These are phyloP conservation scores for Poecilia gillii DNA, from an alignment of 2,797 vertebrate species.

Conservation along the genomic window DNA sequence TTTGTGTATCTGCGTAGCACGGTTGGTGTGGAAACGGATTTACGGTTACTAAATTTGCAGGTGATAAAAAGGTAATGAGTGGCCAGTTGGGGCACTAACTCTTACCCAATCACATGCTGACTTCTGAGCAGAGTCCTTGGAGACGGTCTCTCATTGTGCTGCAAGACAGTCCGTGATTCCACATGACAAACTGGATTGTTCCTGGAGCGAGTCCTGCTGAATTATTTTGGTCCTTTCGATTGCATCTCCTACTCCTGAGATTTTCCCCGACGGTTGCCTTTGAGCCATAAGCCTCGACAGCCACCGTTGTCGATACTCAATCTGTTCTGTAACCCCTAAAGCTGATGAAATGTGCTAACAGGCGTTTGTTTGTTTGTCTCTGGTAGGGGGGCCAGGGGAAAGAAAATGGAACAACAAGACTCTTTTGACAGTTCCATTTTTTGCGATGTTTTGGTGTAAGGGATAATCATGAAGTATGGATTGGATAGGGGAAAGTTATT, in stretches of 20 bases:
- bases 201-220: slow-evolving; percentile 79
- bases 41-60: slow-evolving; percentile 76
- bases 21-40: slow-evolving; percentile 71
- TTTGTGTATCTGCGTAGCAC: slow-evolving; percentile 36
- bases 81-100: slow-evolving; percentile 71
- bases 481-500: slow-evolving; percentile 75
- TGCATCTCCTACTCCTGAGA: slow-evolving; percentile 76
- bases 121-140: slow-evolving; percentile 59
- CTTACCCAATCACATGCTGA: slow-evolving; percentile 74
- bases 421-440: slow-evolving; percentile 81
- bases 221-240: slow-evolving; percentile 82
- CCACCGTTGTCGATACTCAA: slow-evolving; percentile 82
- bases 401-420: slow-evolving; percentile 79
- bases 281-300: slow-evolving; percentile 78
- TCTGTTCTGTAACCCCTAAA: slow-evolving; percentile 84
- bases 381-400: slow-evolving; percentile 66
- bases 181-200: slow-evolving; percentile 81
- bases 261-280: slow-evolving; percentile 76
- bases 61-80: slow-evolving; percentile 74
- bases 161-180: slow-evolving; percentile 74
- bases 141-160: slow-evolving; percentile 73
- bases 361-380: slow-evolving; percentile 80
- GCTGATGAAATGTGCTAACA: slow-evolving; percentile 83
- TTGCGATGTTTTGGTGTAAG: slow-evolving; percentile 74
- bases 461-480: slow-evolving; percentile 81